Conservation (phyloP, 2,113 vertebrate genomes). For the Speoplatyrhinus poulsoni region DNA sequence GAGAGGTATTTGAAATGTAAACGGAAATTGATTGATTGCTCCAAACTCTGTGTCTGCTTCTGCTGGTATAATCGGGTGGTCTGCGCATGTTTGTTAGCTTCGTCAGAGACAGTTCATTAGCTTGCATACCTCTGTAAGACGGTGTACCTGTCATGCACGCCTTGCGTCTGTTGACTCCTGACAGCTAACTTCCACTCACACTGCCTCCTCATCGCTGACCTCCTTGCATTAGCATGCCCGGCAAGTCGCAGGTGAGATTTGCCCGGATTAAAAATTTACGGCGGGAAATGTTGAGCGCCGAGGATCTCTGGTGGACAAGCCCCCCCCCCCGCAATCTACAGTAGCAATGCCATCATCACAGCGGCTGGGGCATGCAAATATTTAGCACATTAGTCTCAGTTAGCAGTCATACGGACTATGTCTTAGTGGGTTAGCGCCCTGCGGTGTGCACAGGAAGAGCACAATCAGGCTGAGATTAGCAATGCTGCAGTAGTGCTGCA, state of each 20-base stretch:
- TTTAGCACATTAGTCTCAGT: slow-evolving; percentile 6
- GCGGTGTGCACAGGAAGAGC: slow-evolving; percentile 51
- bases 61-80: slow-evolving; percentile 23
- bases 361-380: background rate
- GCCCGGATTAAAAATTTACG: slow-evolving; percentile 46
- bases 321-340: background rate
- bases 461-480: slow-evolving; percentile 60
- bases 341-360: slow-evolving; percentile 8
- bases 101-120: background rate
- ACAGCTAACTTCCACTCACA: slow-evolving; percentile 14
- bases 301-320: slow-evolving; percentile 28
- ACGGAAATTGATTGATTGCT: slow-evolving; percentile 54
- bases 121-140: too few species aligned
- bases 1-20: slow-evolving; percentile 48
- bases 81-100: slow-evolving; percentile 16
- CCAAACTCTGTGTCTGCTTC: slow-evolving; percentile 31
- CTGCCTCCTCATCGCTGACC: slow-evolving; percentile 7
- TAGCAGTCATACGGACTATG: slow-evolving; percentile 20
- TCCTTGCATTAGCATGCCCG: slow-evolving; percentile 29
- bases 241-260: slow-evolving; percentile 41
- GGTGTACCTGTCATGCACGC: background rate
- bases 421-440: slow-evolving; percentile 33
- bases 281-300: slow-evolving; percentile 23
- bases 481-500: slow-evolving; percentile 51
- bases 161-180: slow-evolving; percentile 18